phyloP scores from a whole-genome alignment of 2,888 invertebrate genomes.

The Pachliopta kotzebuea region DNA sequence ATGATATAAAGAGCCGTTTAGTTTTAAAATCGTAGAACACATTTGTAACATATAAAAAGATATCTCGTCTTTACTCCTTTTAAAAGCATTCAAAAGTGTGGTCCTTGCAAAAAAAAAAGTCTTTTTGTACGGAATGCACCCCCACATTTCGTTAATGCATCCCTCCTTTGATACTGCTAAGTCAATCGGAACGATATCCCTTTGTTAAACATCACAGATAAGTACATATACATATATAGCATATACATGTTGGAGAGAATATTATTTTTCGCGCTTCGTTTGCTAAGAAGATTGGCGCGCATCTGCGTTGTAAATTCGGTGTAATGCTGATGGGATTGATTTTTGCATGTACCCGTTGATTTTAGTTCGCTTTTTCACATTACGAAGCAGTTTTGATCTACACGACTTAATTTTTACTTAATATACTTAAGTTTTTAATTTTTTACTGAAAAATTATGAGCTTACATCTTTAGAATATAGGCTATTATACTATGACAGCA shows the following conservation, averaged over 20 bases:
- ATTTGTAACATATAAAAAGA: not conserved
- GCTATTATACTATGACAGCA: too few relatives aligned
- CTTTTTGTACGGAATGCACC: conserved; percentile 25
- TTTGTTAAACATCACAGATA: conserved; percentile 65
- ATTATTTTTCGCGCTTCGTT: conserved; percentile 70
- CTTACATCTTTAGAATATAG: too few relatives aligned
- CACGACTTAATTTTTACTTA: not conserved
- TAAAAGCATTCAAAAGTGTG: conserved; percentile 13
- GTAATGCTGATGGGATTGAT: conserved; percentile 10
- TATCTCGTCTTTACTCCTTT: not conserved
- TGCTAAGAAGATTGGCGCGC: conserved; percentile 65
- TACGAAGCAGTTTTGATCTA: not conserved
- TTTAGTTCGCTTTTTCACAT: not conserved
- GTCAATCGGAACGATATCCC: conserved; percentile 71
- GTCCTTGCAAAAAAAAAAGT: conserved; percentile 8
- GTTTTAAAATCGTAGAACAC: not conserved
- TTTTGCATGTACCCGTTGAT: conserved; percentile 2
- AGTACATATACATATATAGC: conserved; percentile 48
- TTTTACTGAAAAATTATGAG: too few relatives aligned
- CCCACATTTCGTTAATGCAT: conserved; percentile 48
- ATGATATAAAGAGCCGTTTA: too few relatives aligned
- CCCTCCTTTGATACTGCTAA: conserved; percentile 61
- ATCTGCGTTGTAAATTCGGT: conserved; percentile 44
- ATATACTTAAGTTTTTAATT: not conserved
- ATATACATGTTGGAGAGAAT: conserved; percentile 47